phyloP scores from a whole-genome alignment of 2,113 vertebrate species.

The Chaenogobius annularis region DNA sequence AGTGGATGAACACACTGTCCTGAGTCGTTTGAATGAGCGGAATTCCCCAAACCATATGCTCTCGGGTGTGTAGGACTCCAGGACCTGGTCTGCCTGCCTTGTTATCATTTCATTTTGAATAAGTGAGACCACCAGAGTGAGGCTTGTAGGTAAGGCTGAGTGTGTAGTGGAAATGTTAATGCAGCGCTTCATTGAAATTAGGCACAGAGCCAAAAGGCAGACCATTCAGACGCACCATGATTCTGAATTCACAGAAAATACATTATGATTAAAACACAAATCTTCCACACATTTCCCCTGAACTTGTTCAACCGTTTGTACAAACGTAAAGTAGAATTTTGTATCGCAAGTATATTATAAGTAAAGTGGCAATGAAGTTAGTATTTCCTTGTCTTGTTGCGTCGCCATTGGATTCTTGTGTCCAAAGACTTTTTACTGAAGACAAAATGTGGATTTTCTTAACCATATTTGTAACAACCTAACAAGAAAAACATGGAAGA shows the following conservation, averaged over 20 bases:
- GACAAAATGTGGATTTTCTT: too few species aligned
- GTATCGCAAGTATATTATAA: too few species aligned
- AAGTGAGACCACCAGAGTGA: slow-evolving; percentile 51
- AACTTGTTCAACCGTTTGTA: too few species aligned
- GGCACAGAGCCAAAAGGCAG: slow-evolving; percentile 44
- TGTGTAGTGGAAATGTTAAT: slow-evolving; percentile 71
- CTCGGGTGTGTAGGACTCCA: slow-evolving; percentile 51
- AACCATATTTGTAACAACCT: too few species aligned
- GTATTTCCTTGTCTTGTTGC: too few species aligned
- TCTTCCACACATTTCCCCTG: not conserved
- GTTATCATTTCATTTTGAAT: slow-evolving; percentile 65
- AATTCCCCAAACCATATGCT: slow-evolving; percentile 66
- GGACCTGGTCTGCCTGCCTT: slow-evolving; percentile 49
- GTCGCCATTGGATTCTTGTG: too few species aligned
- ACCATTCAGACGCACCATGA: slow-evolving; percentile 58
- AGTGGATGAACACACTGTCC: slow-evolving; percentile 45
- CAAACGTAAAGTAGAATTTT: too few species aligned
- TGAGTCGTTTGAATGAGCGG: slow-evolving; percentile 48
- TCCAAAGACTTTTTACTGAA: too few species aligned
- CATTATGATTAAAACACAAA: not conserved
- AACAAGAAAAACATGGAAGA: too few species aligned
- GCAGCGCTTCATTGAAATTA: slow-evolving; percentile 66
- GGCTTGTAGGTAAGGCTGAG: slow-evolving; percentile 49
- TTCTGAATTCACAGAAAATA: not conserved
- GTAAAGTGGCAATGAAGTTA: too few species aligned